phyloP scores from a whole-genome alignment of 2,113 vertebrate genomes.

The Silurus asotus region DNA sequence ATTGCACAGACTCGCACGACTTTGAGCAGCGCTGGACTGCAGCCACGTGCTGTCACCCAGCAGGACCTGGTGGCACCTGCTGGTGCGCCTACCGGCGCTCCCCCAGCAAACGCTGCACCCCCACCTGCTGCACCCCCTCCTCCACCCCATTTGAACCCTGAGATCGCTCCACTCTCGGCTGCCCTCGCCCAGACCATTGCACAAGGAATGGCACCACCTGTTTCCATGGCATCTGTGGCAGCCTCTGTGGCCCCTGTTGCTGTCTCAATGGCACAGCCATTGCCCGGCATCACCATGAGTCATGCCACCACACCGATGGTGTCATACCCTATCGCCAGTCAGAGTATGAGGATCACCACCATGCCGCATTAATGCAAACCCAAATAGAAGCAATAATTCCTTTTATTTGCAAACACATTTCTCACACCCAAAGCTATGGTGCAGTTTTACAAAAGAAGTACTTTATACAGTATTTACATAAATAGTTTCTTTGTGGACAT shows the following conservation, averaged over 20 bases:
- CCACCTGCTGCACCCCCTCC: constrained; percentile 78
- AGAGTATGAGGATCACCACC: constrained; percentile 97
- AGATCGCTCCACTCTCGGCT: constrained; percentile 90
- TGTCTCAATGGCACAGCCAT: constrained; percentile 91
- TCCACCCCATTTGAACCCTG: constrained; percentile 83
- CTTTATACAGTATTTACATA: neutral
- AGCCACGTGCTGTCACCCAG: constrained; percentile 87
- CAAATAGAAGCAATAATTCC: neutral
- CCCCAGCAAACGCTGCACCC: constrained; percentile 80
- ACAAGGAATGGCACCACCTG: constrained; percentile 91
- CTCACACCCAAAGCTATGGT: neutral
- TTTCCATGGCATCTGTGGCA: constrained; percentile 93
- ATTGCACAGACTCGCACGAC: constrained; percentile 98
- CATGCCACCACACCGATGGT: constrained; percentile 96
- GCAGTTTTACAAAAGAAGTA: neutral
- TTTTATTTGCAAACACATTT: neutral
- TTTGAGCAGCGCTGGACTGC: constrained; percentile 92
- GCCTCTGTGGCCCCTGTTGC: constrained; percentile 94
- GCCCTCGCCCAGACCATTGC: constrained; percentile 94
- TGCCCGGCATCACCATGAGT: constrained; percentile 94
- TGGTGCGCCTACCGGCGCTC: constrained; percentile 77
- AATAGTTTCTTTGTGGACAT: neutral
- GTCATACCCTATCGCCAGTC: constrained; percentile 93
- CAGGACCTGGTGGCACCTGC: constrained; percentile 88
- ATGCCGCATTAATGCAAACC: constrained; percentile 82